Base-by-base conservation (phyloP, 1,140 invertebrate species). In the Vollenhovia emeryi region DNA sequence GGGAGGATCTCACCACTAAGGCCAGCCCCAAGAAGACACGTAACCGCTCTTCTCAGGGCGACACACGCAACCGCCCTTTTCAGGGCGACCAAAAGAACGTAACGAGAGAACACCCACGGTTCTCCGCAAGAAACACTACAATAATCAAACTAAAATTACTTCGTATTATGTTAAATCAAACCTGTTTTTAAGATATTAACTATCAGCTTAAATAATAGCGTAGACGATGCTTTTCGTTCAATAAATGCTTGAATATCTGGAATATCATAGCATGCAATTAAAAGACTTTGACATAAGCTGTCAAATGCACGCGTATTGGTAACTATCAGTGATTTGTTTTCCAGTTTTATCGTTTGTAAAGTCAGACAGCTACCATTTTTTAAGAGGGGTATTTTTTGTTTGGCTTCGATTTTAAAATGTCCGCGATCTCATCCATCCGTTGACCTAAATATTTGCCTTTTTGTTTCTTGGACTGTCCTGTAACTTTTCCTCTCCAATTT, bases 381-480 rank as follows among this genome's bases (percentile, higher is more conserved):
- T 69, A 69, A 69, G 15, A 69, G 2, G 1, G 13, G 6, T 69
- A 69, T 69, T 48, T 69, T 69, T 27, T 69, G 2, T 69, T 45
- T 8, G 43, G 24, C 30, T 69, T 48, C 9, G 43, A 30, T 48
- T 48, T 30, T 69, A 69, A 48, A 48, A 69, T 30, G 11, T 69
- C 24, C 4, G 15, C 30, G 2, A 69, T 30, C 48, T 48, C 24
- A 48, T 45, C 43, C 43, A 48, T 69, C 9, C 21, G 66, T 30
- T 30, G 24, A 9, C 24, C 43, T 69, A 69, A 69, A 48, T 69
- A 69, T 48, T 69, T 69, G 48, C 8, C 43, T 69, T 69, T 69
- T 0, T 1, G 13, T 48, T 69, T 48, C 15, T 48, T 48, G 9
- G 9, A 15, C 48, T 69, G 24, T 48, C 3, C 15, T 11, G 24